phyloP scores from a whole-genome alignment of 2,113 vertebrate species.

The Barbus barbus region DNA sequence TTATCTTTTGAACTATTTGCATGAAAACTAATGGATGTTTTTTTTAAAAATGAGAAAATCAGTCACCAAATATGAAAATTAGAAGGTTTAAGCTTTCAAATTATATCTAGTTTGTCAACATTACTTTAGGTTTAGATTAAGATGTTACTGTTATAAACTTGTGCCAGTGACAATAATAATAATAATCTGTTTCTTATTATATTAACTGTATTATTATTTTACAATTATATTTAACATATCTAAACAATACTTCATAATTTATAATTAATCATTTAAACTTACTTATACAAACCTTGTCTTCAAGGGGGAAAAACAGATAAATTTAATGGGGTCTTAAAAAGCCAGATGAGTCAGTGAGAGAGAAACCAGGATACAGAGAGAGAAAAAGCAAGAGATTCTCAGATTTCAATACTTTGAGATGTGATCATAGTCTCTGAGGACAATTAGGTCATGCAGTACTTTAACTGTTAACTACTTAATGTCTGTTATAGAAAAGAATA shows the following conservation, averaged over 20 bases:
- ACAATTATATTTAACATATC: too few relatives aligned
- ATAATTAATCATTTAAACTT: too few relatives aligned
- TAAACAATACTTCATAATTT: too few relatives aligned
- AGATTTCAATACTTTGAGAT: conserved; percentile 33
- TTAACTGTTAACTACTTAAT: conserved; percentile 3
- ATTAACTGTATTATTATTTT: too few relatives aligned
- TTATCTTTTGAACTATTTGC: too few relatives aligned
- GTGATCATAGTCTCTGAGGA: conserved; percentile 33
- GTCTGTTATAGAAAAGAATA: not conserved
- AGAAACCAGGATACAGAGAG: conserved; percentile 1
- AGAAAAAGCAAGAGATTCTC: conserved; percentile 22
- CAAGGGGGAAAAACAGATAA: not conserved
- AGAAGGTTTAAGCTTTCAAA: too few relatives aligned
- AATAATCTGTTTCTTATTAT: too few relatives aligned
- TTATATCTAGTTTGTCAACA: too few relatives aligned
- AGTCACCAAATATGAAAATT: not conserved
- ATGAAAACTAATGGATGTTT: too few relatives aligned
- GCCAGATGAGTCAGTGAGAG: not conserved
- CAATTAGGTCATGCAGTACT: conserved; percentile 21
- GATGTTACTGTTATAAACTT: not conserved
- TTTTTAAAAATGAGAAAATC: too few relatives aligned
- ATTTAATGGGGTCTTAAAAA: not conserved
- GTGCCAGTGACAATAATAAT: too few relatives aligned
- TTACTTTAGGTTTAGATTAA: not conserved
- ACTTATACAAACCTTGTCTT: too few relatives aligned